Evolutionary conservation across 1,140 invertebrate species (phyloP).

Genomic region (Musca vetustissima): DNA sequence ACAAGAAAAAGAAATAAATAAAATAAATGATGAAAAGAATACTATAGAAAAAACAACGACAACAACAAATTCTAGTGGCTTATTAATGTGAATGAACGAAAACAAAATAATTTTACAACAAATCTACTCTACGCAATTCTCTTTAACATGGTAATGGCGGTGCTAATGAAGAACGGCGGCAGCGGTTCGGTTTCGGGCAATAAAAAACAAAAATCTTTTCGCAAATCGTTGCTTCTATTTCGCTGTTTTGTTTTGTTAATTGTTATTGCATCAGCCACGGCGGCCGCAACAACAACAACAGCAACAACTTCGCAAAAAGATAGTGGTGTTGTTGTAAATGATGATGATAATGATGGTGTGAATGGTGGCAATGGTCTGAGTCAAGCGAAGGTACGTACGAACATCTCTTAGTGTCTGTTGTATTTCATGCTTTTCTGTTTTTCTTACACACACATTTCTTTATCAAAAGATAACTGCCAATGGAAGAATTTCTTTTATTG

Average conservation of each 20-base stretch:
- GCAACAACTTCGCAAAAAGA: conserved; percentile 9
- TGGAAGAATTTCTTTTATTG: too few species aligned
- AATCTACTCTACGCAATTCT: background rate
- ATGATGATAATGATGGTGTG: background rate
- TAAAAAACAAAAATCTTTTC: conserved; percentile 12
- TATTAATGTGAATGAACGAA: background rate
- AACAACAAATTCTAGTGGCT: background rate
- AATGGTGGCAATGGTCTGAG: background rate
- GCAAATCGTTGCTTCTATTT: conserved; percentile 3
- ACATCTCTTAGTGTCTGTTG: background rate
- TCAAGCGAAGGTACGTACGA: conserved; percentile 15
- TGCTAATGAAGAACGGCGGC: conserved; percentile 4
- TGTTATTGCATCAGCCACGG: conserved; percentile 49
- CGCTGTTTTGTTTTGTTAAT: conserved; percentile 39
- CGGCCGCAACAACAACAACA: background rate
- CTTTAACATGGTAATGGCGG: too few species aligned
- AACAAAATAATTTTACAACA: conserved; percentile 19
- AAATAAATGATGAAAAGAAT: background rate
- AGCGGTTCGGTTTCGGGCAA: background rate
- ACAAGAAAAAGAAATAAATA: background rate
- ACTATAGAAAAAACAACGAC: background rate
- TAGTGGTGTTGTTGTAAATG: conserved; percentile 9
- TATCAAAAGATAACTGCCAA: conserved; percentile 3
- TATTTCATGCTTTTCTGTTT: background rate
- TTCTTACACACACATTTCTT: background rate